Conservation (phyloP, 1,140 invertebrate species). For the Sminthurides bifidus region DNA sequence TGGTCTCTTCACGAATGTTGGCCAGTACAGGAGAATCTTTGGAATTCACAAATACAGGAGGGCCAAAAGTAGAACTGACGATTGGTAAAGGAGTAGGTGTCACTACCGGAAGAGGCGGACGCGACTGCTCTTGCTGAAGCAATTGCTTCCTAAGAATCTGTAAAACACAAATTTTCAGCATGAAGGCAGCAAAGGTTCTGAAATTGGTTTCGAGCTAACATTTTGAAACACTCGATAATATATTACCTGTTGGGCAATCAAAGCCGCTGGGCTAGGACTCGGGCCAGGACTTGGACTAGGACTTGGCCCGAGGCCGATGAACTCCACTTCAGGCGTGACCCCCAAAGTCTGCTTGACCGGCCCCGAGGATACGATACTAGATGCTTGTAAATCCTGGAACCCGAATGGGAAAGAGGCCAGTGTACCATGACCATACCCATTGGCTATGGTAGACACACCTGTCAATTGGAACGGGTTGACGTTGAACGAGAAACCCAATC, state of each 20-base stretch:
- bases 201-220: neutral
- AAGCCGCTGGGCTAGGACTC: too few species aligned
- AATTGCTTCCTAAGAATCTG: neutral
- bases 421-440: neutral
- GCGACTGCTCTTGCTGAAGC: neutral
- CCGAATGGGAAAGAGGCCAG: neutral
- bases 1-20: constrained; percentile 10
- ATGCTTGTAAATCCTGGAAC: neutral
- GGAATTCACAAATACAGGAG: constrained; percentile 7
- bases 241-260: too few species aligned
- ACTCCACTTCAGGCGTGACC: too few species aligned
- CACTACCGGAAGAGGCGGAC: neutral
- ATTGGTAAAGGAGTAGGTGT: neutral
- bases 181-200: too few species aligned
- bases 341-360: too few species aligned
- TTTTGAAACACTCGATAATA: neutral
- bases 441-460: neutral
- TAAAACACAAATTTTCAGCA: neutral
- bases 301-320: too few species aligned
- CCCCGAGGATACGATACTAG: too few species aligned
- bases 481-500: neutral
- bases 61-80: too few species aligned
- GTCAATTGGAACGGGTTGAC: neutral
- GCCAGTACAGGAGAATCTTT: constrained; percentile 18
- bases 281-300: too few species aligned